Conservation (phyloP, 64 coral and sea anemone species). For the Stylophora pistillata region DNA sequence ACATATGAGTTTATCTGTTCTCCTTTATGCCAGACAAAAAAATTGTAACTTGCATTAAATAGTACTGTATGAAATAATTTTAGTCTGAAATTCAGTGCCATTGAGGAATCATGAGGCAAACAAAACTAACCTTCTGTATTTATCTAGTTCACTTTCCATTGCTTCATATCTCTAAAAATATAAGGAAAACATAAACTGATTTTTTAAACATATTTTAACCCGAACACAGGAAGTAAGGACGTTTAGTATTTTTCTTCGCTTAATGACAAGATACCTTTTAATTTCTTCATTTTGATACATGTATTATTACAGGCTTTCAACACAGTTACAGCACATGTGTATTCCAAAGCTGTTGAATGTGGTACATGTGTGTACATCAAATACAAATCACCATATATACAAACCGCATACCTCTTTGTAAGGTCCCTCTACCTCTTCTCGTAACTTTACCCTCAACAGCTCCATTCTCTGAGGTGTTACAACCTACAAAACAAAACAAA, state of each 20-base stretch:
- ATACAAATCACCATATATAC: background rate
- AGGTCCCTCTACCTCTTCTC: constrained; percentile 88
- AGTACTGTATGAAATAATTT: no score
- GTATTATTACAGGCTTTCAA: no score
- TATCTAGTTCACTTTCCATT: constrained; percentile 56
- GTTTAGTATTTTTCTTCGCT: no score
- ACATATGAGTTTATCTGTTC: no score
- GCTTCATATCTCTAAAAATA: constrained; percentile 53
- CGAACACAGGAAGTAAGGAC: no score
- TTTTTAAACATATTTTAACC: background rate
- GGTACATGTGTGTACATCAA: background rate
- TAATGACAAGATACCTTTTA: no score
- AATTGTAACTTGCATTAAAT: no score
- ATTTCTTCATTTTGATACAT: no score
- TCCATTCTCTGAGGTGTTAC: constrained; percentile 88
- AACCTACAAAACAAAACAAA: constrained; percentile 31
- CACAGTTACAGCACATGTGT: no score
- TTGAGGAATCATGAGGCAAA: background rate
- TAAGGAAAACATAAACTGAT: background rate
- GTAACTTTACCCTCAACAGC: constrained; percentile 81
- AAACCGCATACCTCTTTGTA: constrained; percentile 70
- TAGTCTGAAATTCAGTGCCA: background rate
- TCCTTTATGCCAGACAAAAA: no score
- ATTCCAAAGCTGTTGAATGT: no score
- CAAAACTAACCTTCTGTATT: constrained; percentile 47